A percentile compares a stretch with the other conserved stretches of the same genome.
Conservation (phyloP, 2,797 vertebrate genomes). For the Strix occidentalis region DNA sequence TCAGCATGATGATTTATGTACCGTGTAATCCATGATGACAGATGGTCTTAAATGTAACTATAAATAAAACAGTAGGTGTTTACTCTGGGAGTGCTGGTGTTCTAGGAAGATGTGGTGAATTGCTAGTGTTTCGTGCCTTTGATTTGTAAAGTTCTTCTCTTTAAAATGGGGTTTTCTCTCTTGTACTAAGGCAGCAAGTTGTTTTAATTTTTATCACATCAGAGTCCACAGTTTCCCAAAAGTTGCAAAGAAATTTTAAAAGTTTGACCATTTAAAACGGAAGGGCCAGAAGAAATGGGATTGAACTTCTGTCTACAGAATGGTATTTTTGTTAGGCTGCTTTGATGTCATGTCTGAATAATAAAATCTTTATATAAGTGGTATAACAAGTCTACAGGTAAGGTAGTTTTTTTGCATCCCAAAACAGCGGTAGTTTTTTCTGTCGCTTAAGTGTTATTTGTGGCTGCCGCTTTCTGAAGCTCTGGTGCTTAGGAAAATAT, state of each 20-base stretch:
- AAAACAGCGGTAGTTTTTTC: not conserved
- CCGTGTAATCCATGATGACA: constrained; percentile 51
- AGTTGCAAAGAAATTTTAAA: not conserved
- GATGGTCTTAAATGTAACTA: constrained; percentile 44
- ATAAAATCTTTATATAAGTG: not conserved
- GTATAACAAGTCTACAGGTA: not conserved
- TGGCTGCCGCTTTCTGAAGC: not conserved
- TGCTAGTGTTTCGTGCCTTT: not conserved
- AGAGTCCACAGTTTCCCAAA: not conserved
- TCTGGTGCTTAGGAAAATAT: not conserved
- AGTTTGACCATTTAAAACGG: not conserved
- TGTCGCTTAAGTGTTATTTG: not conserved
- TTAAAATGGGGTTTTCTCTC: not conserved
- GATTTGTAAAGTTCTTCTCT: not conserved
- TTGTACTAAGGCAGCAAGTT: not conserved
- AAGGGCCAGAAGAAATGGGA: not conserved
- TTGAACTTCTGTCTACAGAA: not conserved
- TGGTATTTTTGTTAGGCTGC: not conserved
- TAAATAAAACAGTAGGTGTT: constrained; percentile 62
- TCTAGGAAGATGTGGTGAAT: not conserved
- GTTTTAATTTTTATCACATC: not conserved
- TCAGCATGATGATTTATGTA: constrained; percentile 57
- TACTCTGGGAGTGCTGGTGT: constrained; percentile 7
- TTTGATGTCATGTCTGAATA: not conserved
- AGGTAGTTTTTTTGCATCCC: not conserved